Evolutionary conservation across 2,797 vertebrate genomes (phyloP).

Genomic region (Tapirus indicus): DNA sequence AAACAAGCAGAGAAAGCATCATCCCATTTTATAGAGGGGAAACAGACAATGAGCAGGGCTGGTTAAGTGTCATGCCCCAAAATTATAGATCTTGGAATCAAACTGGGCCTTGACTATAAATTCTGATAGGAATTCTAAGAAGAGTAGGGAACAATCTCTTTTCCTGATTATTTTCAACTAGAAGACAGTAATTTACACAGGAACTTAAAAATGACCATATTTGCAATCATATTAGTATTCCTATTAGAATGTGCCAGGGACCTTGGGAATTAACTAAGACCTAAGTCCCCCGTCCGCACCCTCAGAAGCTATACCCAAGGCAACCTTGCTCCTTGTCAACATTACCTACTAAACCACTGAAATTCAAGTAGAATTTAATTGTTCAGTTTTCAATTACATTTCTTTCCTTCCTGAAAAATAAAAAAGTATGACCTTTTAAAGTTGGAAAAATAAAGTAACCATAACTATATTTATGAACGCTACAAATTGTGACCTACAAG

Average conservation of each 20-base stretch:
- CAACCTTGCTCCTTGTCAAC: background rate
- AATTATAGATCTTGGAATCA: background rate
- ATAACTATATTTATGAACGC: conserved; percentile 10
- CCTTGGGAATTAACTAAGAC: background rate
- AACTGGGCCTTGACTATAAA: background rate
- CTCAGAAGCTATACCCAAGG: background rate
- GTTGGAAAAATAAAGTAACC: background rate
- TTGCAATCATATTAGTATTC: background rate
- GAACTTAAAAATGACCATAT: conserved; percentile 21
- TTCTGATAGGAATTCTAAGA: conserved; percentile 4
- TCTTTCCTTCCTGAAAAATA: conserved; percentile 9
- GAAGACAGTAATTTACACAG: background rate
- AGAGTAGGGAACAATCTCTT: background rate
- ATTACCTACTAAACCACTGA: background rate
- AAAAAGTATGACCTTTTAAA: background rate
- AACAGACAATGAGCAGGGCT: background rate
- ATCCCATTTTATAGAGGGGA: background rate
- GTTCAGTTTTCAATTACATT: background rate
- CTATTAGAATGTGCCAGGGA: background rate
- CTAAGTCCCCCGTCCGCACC: background rate
- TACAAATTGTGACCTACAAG: background rate
- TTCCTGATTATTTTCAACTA: background rate
- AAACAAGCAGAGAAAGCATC: background rate
- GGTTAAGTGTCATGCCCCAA: background rate
- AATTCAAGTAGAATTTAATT: background rate